Evolutionary conservation across 2,888 invertebrate genomes (phyloP), one percentile per base, ranked within the genome.

Genomic region (Acronicta leporina): DNA sequence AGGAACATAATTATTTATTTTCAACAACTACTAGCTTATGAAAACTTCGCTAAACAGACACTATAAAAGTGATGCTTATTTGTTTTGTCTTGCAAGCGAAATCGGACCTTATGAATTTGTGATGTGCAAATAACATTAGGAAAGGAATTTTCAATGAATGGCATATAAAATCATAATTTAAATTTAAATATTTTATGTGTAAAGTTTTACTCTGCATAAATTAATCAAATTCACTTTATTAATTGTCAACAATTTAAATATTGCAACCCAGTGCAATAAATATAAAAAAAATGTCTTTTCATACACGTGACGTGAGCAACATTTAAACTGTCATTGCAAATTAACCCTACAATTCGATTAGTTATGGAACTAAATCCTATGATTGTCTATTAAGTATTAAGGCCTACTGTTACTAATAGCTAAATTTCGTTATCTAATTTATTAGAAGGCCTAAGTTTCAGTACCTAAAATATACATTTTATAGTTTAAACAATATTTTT

Each of bases 211-310:
- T 33, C 11, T 33, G 11, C 2, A 11, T 11, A 4, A 33, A 11
- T 11, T 3, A 33, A 10, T 3, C 1, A 30, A 5, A 30, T 40
- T 52, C 44, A 64, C 38, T n/a, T 35, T 30, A 50, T 3, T 20
- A 20, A 3, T 20, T 20, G 30, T 50, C 27, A 38, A 38, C 16
- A 52, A 48, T 55, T 16, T 41, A 20, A 14, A 20, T 25, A 53
- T 66, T 48, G n/a, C 35, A 45, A 38, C 13, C 47, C 25, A 41
- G 50, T 16, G 43, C 20, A 52, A 43, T 41, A 27, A 48, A 56
- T 65, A 56, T 65, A 9, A 14, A 47, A 66, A 30, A 58, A 60
- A 63, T 79, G 80, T 81, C 80, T 80, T 80, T 81, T 75, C 20
- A 46, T 62, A 53, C 49, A 62, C 50, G 59, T 46, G 68, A 8